Percentiles rank a stretch among this genome's conserved stretches.
Conservation (phyloP, 1,140 invertebrate genomes). For the Goniozus legneri region DNA sequence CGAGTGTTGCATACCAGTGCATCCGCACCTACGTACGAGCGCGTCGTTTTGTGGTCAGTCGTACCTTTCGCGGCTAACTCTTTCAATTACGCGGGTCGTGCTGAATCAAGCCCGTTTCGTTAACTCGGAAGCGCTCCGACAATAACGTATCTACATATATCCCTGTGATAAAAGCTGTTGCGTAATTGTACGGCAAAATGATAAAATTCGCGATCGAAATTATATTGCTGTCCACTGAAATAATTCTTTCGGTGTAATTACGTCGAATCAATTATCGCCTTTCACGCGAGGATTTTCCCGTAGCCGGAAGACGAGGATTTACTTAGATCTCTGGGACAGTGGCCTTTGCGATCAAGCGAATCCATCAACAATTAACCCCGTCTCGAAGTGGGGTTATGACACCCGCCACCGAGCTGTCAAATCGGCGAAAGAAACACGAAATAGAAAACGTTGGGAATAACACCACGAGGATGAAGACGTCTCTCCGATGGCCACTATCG, state of each 20-base stretch:
- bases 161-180: neutral
- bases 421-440: too few species aligned
- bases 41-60: slow-evolving; percentile 15
- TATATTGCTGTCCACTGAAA: too few species aligned
- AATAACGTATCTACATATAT: too few species aligned
- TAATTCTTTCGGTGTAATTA: too few species aligned
- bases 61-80: slow-evolving; percentile 13
- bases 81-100: slow-evolving; percentile 22
- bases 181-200: too few species aligned
- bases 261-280: too few species aligned
- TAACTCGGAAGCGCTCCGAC: too few species aligned
- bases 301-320: too few species aligned
- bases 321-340: neutral
- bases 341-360: neutral
- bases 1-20: too few species aligned
- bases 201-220: too few species aligned
- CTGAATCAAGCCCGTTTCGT: neutral
- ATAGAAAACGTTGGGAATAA: too few species aligned
- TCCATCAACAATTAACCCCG: slow-evolving; percentile 1
- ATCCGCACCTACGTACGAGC: slow-evolving; percentile 13
- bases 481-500: neutral
- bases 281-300: too few species aligned
- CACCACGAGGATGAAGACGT: neutral
- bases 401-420: neutral
- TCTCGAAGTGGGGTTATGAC: neutral